Conservation (phyloP, 2,113 vertebrate genomes). For the Apistogramma diplotaenia region DNA sequence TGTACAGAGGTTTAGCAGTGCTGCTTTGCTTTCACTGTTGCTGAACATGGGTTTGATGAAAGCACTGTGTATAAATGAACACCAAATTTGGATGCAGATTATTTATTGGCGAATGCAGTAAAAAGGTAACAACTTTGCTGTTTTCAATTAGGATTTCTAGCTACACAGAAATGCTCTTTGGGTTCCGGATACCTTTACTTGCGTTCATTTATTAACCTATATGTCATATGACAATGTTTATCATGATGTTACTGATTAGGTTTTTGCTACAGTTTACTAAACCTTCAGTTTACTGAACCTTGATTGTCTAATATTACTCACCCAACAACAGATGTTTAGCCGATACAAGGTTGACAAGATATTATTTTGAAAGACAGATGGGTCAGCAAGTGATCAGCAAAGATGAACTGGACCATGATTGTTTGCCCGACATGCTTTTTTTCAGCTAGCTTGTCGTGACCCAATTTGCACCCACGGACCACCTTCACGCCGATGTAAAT, state of each 20-base stretch:
- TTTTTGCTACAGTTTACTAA: not conserved
- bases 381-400: not conserved
- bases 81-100: not conserved
- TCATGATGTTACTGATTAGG: too few relatives aligned
- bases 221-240: not conserved
- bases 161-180: not conserved
- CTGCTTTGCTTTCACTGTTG: not conserved
- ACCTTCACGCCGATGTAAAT: not conserved
- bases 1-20: not conserved
- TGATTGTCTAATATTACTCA: not conserved
- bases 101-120: not conserved
- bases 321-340: not conserved
- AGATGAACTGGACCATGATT: not conserved
- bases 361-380: not conserved
- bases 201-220: not conserved
- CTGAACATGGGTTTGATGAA: not conserved
- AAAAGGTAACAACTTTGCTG: not conserved
- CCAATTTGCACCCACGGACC: not conserved
- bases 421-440: not conserved
- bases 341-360: not conserved
- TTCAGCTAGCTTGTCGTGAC: not conserved
- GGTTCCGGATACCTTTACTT: not conserved
- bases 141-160: too few relatives aligned
- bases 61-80: not conserved
- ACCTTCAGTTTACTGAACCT: not conserved